Evolutionary conservation across 1,140 invertebrate genomes (phyloP).

Genomic region (Triops cancriformis): DNA sequence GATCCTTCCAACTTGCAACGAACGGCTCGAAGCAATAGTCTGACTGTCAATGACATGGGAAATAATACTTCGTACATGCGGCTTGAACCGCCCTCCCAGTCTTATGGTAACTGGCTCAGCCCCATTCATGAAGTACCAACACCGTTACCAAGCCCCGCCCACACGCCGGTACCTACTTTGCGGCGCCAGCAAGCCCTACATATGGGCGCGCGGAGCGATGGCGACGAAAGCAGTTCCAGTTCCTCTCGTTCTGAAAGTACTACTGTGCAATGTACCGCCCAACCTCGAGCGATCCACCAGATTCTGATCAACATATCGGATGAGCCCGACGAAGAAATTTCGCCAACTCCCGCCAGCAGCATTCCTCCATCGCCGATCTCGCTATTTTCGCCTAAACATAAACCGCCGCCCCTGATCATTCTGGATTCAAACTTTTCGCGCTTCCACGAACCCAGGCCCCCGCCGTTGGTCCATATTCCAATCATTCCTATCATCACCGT

Average conservation of each 20-base stretch:
- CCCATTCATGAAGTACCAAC: slow-evolving; percentile 62
- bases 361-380: slow-evolving; percentile 22
- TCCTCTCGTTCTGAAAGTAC: neutral
- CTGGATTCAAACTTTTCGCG: slow-evolving; percentile 31
- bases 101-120: slow-evolving; percentile 58
- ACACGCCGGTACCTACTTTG: slow-evolving; percentile 57
- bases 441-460: slow-evolving; percentile 24
- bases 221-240: neutral
- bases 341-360: neutral
- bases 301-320: slow-evolving; percentile 7
- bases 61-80: slow-evolving; percentile 1
- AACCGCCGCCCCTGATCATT: slow-evolving; percentile 33
- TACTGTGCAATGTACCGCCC: neutral
- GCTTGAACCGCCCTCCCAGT: slow-evolving; percentile 57
- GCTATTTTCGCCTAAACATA: slow-evolving; percentile 33
- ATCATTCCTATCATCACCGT: neutral
- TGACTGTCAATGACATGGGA: neutral
- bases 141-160: slow-evolving; percentile 45
- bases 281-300: neutral
- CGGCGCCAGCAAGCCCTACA: neutral
- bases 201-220: neutral
- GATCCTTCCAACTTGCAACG: slow-evolving; percentile 55
- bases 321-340: neutral
- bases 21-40: slow-evolving; percentile 30
- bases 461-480: neutral